A percentile compares a stretch with the other conserved stretches of the same genome.
Conservation (phyloP, 2,113 vertebrate species). For the Cyprinodon brontotheroides region DNA sequence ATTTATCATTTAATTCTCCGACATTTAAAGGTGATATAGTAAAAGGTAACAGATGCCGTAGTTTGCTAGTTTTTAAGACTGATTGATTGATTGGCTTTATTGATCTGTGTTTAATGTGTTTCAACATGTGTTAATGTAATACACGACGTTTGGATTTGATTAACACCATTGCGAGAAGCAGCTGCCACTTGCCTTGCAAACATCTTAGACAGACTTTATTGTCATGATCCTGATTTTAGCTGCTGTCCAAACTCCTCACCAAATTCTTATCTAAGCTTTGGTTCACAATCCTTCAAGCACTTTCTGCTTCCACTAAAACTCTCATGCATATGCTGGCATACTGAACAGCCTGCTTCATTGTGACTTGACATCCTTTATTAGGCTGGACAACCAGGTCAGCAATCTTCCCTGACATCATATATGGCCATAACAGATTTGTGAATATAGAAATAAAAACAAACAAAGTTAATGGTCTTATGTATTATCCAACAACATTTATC, state of each 20-base stretch:
- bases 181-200: too few relatives aligned
- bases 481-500: too few relatives aligned
- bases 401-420: neutral
- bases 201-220: too few relatives aligned
- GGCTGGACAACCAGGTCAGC: neutral
- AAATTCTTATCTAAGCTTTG: neutral
- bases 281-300: neutral
- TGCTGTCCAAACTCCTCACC: too few relatives aligned
- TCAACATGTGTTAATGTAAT: too few relatives aligned
- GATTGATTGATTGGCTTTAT: too few relatives aligned
- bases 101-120: too few relatives aligned
- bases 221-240: too few relatives aligned
- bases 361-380: neutral
- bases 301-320: neutral
- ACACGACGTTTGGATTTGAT: too few relatives aligned
- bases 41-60: neutral
- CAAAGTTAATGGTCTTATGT: neutral
- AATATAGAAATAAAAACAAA: too few relatives aligned
- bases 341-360: neutral
- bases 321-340: neutral
- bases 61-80: constrained; percentile 63
- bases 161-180: too few relatives aligned
- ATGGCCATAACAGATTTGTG: neutral
- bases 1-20: neutral
- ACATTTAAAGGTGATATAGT: neutral